Percentiles rank a stretch among this genome's conserved stretches.
phyloP scores from a whole-genome alignment of 35 echinoderm and acorn worm genomes.

The Ophioderma brevispina region DNA sequence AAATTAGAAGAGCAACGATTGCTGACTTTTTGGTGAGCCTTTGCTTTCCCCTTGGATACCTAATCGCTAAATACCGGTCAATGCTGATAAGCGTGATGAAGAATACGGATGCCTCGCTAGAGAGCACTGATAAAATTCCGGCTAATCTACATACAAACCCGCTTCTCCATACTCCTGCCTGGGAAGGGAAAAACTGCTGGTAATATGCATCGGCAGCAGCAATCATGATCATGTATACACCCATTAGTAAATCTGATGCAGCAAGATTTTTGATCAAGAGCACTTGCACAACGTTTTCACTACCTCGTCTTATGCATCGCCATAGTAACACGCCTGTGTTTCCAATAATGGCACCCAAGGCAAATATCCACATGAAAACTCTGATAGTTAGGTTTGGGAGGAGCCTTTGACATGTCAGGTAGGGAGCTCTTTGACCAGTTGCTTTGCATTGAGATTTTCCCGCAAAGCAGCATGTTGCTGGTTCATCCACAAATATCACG shows the following conservation, averaged over 20 bases:
- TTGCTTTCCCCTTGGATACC: background rate
- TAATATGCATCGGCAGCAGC: background rate
- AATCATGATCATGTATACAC: slow-evolving; percentile 11
- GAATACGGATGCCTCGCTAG: slow-evolving; percentile 1
- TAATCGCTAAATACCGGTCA: background rate
- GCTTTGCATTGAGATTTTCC: background rate
- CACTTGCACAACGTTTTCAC: background rate
- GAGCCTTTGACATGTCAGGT: background rate
- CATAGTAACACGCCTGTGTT: slow-evolving; percentile 37
- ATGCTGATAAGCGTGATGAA: slow-evolving; percentile 10
- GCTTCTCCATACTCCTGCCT: background rate
- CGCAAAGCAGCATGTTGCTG: background rate
- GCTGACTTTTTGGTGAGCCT: background rate
- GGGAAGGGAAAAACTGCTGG: background rate
- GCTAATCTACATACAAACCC: background rate
- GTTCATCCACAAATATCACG: background rate
- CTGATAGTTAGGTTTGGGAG: background rate
- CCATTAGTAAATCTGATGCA: slow-evolving; percentile 46
- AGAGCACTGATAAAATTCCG: background rate
- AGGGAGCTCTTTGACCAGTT: background rate
- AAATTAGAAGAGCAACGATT: background rate
- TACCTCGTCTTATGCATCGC: background rate
- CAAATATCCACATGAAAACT: slow-evolving; percentile 50
- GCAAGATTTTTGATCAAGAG: slow-evolving; percentile 38
- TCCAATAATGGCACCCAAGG: slow-evolving; percentile 26